Conservation (phyloP, 1,140 invertebrate species). For the Copidosoma floridanum region DNA sequence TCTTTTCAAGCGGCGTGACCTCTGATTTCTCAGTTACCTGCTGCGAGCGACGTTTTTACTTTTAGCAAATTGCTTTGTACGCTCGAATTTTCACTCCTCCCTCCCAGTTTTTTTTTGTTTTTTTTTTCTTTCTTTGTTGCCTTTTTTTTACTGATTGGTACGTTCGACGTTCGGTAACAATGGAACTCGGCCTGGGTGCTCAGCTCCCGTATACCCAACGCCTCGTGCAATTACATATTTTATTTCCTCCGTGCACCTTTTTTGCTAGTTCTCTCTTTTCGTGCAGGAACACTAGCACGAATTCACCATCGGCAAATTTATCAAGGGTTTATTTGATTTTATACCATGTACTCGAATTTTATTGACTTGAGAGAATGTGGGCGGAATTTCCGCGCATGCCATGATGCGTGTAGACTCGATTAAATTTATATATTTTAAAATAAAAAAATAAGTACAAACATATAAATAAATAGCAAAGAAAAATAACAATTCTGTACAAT, state of each 20-base stretch:
- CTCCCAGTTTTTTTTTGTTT: neutral
- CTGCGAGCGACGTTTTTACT: slow-evolving; percentile 24
- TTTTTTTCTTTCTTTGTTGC: neutral
- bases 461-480: too few species aligned
- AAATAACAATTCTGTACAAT: too few species aligned
- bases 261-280: neutral
- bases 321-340: neutral
- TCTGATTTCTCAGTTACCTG: slow-evolving; percentile 12
- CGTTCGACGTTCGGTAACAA: slow-evolving; percentile 10
- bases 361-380: too few species aligned
- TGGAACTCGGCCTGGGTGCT: slow-evolving; percentile 10
- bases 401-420: too few species aligned
- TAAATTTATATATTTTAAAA: too few species aligned
- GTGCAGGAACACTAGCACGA: neutral
- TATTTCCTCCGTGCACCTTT: too few species aligned
- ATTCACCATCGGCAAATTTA: neutral
- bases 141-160: neutral
- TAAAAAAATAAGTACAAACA: too few species aligned
- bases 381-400: too few species aligned
- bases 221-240: neutral
- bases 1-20: neutral
- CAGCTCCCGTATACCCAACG: neutral
- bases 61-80: slow-evolving; percentile 26
- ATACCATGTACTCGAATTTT: neutral
- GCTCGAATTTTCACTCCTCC: slow-evolving; percentile 9